These are phyloP conservation scores for Podabrus alpinus DNA, from an alignment of 2,888 invertebrate species.

Conservation along the genomic window DNA sequence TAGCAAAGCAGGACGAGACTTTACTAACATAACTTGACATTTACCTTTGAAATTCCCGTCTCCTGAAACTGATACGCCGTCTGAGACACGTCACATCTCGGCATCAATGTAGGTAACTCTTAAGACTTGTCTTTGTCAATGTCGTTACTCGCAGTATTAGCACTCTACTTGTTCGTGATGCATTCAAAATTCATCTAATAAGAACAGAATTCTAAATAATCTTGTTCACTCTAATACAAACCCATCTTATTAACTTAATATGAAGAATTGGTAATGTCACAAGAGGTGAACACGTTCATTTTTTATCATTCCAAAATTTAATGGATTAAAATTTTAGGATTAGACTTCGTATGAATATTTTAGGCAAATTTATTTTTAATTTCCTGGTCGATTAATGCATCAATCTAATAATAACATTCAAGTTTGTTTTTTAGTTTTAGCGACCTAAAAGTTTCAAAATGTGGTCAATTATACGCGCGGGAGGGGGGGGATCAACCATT, in stretches of 20 bases:
- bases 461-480: no score
- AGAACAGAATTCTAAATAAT: slow-evolving; percentile 15
- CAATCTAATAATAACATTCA: no score
- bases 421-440: no score
- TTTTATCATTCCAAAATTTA: neutral
- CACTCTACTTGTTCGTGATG: slow-evolving; percentile 28
- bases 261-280: neutral
- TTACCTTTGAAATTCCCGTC: slow-evolving; percentile 47
- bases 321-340: neutral
- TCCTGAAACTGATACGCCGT: slow-evolving; percentile 41
- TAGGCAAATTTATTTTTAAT: no score
- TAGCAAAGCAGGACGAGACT: slow-evolving; percentile 39
- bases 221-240: neutral
- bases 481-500: no score
- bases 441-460: no score
- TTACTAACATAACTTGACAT: slow-evolving; percentile 50
- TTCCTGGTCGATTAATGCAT: no score
- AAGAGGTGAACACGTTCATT: neutral
- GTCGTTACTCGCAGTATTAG: slow-evolving; percentile 35
- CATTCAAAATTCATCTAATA: slow-evolving; percentile 24
- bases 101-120: slow-evolving; percentile 37
- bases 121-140: slow-evolving; percentile 38
- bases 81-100: slow-evolving; percentile 39
- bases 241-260: neutral
- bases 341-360: neutral